Base-by-base conservation (phyloP, 2,888 invertebrate species). In the Diarsia mendica region DNA sequence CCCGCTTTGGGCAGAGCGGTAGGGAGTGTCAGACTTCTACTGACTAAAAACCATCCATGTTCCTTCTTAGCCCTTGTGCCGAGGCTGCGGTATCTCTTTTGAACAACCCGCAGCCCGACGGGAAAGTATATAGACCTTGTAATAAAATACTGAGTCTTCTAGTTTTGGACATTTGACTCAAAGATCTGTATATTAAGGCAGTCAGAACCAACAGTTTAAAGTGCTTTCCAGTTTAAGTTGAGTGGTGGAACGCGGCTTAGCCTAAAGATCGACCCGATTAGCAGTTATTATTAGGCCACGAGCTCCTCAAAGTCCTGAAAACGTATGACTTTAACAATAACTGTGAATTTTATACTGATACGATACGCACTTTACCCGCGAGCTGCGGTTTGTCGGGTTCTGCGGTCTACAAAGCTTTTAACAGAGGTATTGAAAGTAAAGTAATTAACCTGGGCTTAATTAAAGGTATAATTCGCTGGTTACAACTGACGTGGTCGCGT, bases 361-460 rank as follows among this genome's bases (percentile, higher is more conserved):
- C 8, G 61, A 75, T 13, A 18, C 8, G 48, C 61, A 65, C 33
- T 70, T 60, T 46, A 8, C 2, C 23, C 0, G 28, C 28, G 28
- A 28, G n/a, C n/a, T 28, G 51, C 20, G 76, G 58, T 46, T 71
- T 15, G 44, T 39, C 39, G 33, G 51, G 23, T 0, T 39, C 46
- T 77, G 77, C 10, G 67, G 72, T 77, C n/a, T 18, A 8, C 46
- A 49, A 13, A 61, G 78, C 78, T 72, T 77, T 78, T 64, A 79
- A 20, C 18, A 23, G 63, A 18, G 8, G 15, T 46, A 51, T 51
- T 51, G 13, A 64, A 65, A 33, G 53, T 53, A 18, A 53, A 44
- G 0, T 11, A 67, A 65, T 76, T 58, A 48, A 18, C 18, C 23
- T 20, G 20, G 20, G 23, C 20, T 69, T 44, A 44, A 75, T 44